Base-by-base conservation (phyloP, 2,888 invertebrate species). In the Eledone cirrhosa region DNA sequence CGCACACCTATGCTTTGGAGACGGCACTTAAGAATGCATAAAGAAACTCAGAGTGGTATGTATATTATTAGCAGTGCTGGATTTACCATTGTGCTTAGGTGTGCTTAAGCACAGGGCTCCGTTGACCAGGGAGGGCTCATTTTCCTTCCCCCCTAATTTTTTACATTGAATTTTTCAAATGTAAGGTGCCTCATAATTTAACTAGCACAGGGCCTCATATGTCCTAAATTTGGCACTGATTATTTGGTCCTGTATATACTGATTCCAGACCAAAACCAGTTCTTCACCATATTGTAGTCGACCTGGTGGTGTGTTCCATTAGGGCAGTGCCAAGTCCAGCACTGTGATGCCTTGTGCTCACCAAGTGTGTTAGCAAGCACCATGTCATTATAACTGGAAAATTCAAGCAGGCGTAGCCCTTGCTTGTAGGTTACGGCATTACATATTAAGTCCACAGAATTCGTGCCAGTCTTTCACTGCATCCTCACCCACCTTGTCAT, bases 11-110 rank as follows among this genome's bases (percentile, higher is more conserved):
- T 80, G 14, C 77, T 83, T 63, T 84, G 84, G 77, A 85, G 85
- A 76, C 77, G 84, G 48, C 87, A 88, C 76, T 80, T 85, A 79
- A 84, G 82, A 72, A 77, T 78, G 8, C 87, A 86, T 48, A 81
- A 82, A 77, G 83, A 84, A 48, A 82, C 80, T 80, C 81, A 79
- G 33, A 63, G 31, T 72, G 78, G 80, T 83, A 74, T 78, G 77
- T 48, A 41, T 16, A 33, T 74, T 59, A 24, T 19, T 31, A 47
- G 14, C 41, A 24, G 69, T 24, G 41, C n/a, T n/a, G n/a, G n/a
- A n/a, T n/a, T n/a, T n/a, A n/a, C n/a, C n/a, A n/a, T n/a, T n/a
- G n/a, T n/a, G n/a, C n/a, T n/a, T n/a, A n/a, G n/a, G n/a, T n/a
- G n/a, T n/a, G n/a, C n/a, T n/a, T n/a, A n/a, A n/a, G 78, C n/a